These are phyloP conservation scores for Bungarus multicinctus DNA, from an alignment of 2,113 vertebrate genomes.

Conservation along the genomic window DNA sequence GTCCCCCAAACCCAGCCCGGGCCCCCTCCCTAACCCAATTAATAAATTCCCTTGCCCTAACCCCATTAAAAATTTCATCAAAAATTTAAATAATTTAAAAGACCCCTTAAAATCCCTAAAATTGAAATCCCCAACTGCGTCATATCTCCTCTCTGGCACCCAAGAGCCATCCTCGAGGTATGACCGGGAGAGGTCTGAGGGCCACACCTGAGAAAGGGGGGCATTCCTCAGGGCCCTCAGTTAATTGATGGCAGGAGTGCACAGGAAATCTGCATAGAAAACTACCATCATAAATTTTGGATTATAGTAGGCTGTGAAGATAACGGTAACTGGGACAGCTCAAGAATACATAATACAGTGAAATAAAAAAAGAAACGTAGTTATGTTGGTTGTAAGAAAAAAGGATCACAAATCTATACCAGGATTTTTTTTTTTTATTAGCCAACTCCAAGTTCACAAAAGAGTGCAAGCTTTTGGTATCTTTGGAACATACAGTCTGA, in stretches of 20 bases:
- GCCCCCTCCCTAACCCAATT: too few relatives aligned
- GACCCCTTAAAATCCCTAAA: too few relatives aligned
- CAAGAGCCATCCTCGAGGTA: too few relatives aligned
- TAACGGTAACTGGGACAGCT: not conserved
- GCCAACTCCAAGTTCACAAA: not conserved
- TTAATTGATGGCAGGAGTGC: not conserved
- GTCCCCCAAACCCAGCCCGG: too few relatives aligned
- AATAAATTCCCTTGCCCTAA: too few relatives aligned
- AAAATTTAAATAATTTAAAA: too few relatives aligned
- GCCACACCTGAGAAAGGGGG: too few relatives aligned
- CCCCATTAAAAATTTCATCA: too few relatives aligned
- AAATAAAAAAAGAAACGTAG: not conserved
- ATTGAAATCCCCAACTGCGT: too few relatives aligned
- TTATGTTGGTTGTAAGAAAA: not conserved
- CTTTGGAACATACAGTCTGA: not conserved
- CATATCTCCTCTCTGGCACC: too few relatives aligned
- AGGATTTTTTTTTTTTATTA: not conserved
- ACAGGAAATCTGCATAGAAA: not conserved
- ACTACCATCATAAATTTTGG: constrained; percentile 8
- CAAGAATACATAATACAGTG: not conserved
- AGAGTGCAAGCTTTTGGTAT: not conserved
- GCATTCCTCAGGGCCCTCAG: too few relatives aligned
- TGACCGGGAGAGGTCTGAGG: too few relatives aligned
- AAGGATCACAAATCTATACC: not conserved
- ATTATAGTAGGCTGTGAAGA: constrained; percentile 3